Base-by-base conservation (phyloP, 2,888 invertebrate species). In the Amphipyra tragopoginis region DNA sequence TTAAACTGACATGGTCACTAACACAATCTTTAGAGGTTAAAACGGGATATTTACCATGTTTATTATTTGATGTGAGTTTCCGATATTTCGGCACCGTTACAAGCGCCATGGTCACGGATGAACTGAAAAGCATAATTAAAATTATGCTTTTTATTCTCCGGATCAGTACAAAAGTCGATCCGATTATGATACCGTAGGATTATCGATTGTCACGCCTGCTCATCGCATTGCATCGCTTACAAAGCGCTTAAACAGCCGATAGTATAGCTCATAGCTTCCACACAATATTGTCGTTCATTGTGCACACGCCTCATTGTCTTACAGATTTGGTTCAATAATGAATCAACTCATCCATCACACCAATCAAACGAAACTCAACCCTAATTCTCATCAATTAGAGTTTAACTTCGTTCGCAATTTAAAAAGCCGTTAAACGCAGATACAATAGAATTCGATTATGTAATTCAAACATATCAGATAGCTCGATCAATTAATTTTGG, bases 201-300 rank as follows among this genome's bases (percentile, higher is more conserved):
- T 66, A 70, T 71, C 55, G 63, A 73, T 55, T 54, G 56, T 51
- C 52, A 43, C 48, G 39, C 55, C 33, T 40, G 50, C 33, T 59
- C 57, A 45, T 54, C 55, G 63, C 70, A 69, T 54, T 45, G 38
- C 51, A 59, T 69, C 60, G 71, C 72, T 72, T 72, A 71, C 73
- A 66, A 54, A 72, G 72, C 72, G 63, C 63, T 63, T 74, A 64
- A 72, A 73, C 71, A 65, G 65, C 72, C 63, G 54, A 65, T 65
- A 65, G 65, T 70, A 74, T 70, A 76, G 74, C 75, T 83, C 83
- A 83, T 80, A 85, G 82, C 86, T 85, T 86, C 84, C 82, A 84
- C 82, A 82, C 84, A 83, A 84, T 85, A 86, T 84, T 82, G 86
- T 86, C 83, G 75, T 80, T 82, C 85, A 83, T 83, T 85, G 80